Percentiles rank a stretch among this genome's conserved stretches.
Conservation (phyloP, 2,113 vertebrate genomes). For the Festucalex cinctus region DNA sequence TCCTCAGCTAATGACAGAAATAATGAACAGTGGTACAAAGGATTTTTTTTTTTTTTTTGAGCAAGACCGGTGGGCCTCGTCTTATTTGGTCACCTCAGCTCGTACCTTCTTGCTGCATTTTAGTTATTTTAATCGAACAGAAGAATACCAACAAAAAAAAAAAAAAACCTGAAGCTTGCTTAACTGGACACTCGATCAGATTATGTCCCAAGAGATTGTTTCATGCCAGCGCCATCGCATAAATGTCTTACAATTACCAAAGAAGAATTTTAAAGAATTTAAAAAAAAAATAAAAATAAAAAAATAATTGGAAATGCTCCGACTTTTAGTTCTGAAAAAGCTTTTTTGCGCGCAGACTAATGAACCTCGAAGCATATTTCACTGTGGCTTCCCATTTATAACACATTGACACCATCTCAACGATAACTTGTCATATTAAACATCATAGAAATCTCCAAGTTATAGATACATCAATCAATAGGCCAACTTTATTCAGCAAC, state of each 20-base stretch:
- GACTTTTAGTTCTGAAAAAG: conserved; percentile 72
- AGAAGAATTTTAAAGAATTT: too few relatives aligned
- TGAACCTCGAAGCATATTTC: conserved; percentile 76
- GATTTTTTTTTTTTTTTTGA: background rate
- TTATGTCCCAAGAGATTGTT: conserved; percentile 14
- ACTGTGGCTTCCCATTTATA: conserved; percentile 62
- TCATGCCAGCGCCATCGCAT: conserved; percentile 1
- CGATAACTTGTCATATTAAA: conserved; percentile 60
- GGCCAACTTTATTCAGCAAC: background rate
- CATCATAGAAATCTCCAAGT: conserved; percentile 19
- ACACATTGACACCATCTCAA: conserved; percentile 63
- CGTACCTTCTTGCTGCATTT: background rate
- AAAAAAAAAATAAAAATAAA: background rate
- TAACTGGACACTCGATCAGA: conserved; percentile 14
- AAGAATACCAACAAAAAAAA: background rate
- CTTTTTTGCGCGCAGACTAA: conserved; percentile 69
- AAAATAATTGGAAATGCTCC: conserved; percentile 61
- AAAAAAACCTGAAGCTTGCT: background rate
- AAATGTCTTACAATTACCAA: background rate
- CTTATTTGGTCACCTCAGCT: background rate
- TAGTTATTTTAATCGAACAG: conserved; percentile 1
- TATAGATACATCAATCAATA: background rate
- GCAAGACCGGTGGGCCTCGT: background rate
- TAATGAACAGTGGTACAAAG: conserved; percentile 39
- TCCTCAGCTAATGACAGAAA: conserved; percentile 36